A percentile compares a stretch with the other conserved stretches of the same genome.
phyloP scores from a whole-genome alignment of 2,113 vertebrate species.

The Hemibagrus wyckioides region DNA sequence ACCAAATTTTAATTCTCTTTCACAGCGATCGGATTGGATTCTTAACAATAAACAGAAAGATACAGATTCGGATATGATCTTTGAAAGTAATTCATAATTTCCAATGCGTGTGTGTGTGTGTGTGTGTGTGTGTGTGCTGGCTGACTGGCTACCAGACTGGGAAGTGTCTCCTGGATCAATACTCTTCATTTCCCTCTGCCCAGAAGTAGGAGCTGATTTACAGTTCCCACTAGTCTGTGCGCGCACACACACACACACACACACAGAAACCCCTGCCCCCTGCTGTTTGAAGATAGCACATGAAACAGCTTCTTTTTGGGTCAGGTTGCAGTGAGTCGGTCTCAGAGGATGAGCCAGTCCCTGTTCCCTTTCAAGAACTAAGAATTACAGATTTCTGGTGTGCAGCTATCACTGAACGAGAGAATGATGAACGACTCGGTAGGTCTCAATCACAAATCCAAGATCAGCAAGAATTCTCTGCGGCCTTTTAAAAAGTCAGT shows the following conservation, averaged over 20 bases:
- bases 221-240: constrained; percentile 17
- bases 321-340: constrained; percentile 25
- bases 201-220: constrained; percentile 44
- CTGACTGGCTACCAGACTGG: constrained; percentile 5
- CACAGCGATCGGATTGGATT: not conserved
- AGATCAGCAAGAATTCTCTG: constrained; percentile 8
- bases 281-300: constrained; percentile 31
- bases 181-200: constrained; percentile 44
- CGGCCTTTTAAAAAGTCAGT: not conserved
- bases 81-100: not conserved
- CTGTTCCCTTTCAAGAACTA: constrained; percentile 12
- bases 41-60: not conserved
- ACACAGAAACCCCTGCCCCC: not conserved
- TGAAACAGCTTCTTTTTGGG: constrained; percentile 35
- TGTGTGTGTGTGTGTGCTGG: constrained; percentile 2
- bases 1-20: not conserved
- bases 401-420: not conserved
- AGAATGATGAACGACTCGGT: constrained; percentile 19
- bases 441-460: constrained; percentile 28
- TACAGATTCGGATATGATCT: not conserved
- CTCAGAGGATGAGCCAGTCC: not conserved
- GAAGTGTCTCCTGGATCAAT: constrained; percentile 40
- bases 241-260: not conserved
- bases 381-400: constrained; percentile 38
- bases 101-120: not conserved